Conservation (phyloP, 2,797 vertebrate genomes). For the Prunella strophiata region DNA sequence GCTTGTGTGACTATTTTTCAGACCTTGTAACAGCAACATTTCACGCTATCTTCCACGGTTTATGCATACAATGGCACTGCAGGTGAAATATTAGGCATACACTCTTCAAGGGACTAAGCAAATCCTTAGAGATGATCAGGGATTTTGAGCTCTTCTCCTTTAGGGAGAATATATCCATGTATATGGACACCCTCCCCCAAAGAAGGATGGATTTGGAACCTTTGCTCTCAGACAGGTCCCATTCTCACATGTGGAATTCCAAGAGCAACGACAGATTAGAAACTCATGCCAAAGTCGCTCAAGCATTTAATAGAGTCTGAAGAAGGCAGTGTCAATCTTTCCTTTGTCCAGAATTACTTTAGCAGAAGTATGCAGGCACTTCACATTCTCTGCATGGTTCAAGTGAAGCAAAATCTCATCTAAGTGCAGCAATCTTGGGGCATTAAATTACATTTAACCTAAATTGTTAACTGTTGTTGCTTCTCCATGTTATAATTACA, state of each 20-base stretch:
- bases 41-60: accelerated
- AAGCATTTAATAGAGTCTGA: conserved; percentile 43
- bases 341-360: conserved; percentile 48
- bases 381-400: conserved; percentile 4
- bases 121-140: neutral
- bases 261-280: conserved; percentile 37
- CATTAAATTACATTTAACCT: conserved; percentile 31
- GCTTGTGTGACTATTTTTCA: conserved; percentile 2
- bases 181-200: neutral
- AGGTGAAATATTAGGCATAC: neutral
- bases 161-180: neutral
- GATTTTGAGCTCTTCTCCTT: neutral
- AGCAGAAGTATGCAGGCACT: conserved; percentile 25
- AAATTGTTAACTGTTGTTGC: conserved; percentile 45
- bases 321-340: conserved; percentile 46
- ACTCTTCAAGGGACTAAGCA: neutral
- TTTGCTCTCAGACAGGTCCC: neutral
- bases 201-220: conserved; percentile 16
- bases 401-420: conserved; percentile 15
- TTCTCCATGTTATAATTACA: conserved; percentile 33
- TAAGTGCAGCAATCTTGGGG: neutral
- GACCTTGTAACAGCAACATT: neutral
- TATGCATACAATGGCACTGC: neutral
- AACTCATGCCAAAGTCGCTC: conserved; percentile 21
- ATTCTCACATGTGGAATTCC: neutral